These are phyloP conservation scores for Hydrochoerus hydrochaeris DNA, from an alignment of 2,113 vertebrate genomes.

Conservation along the genomic window DNA sequence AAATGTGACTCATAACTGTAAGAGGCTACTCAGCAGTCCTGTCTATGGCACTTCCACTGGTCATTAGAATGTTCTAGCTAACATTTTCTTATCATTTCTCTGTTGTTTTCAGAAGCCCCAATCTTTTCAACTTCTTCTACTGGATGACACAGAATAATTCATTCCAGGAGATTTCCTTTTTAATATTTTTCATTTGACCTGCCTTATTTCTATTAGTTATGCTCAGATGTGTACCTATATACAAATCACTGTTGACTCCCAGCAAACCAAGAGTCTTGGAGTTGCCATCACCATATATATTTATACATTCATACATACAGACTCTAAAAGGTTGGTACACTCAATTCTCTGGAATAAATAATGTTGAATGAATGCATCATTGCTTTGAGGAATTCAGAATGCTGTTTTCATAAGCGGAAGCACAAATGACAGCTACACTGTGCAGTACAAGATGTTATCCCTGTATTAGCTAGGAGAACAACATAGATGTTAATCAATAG, in stretches of 20 bases:
- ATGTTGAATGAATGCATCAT: not conserved
- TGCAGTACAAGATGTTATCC: not conserved
- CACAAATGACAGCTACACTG: not conserved
- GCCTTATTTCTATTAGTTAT: not conserved
- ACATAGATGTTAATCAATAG: not conserved
- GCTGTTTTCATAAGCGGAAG: conserved; percentile 47
- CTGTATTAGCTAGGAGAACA: not conserved
- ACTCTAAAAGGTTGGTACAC: not conserved
- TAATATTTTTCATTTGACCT: conserved; percentile 50
- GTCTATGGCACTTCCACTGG: not conserved
- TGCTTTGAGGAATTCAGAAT: conserved; percentile 44
- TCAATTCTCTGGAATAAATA: not conserved
- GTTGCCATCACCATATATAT: not conserved
- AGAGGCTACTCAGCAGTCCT: not conserved
- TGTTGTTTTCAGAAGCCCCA: conserved; percentile 23
- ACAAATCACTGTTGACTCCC: not conserved
- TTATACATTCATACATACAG: not conserved
- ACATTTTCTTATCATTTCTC: conserved; percentile 37
- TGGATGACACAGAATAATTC: not conserved
- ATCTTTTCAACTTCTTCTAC: not conserved
- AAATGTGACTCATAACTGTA: conserved; percentile 27
- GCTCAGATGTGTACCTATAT: not conserved
- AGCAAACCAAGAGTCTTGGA: not conserved
- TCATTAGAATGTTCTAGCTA: not conserved
- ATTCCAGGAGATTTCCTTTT: conserved; percentile 40